Conservation (phyloP, 2,797 vertebrate genomes). For the Rhadinocentrus ornatus region DNA sequence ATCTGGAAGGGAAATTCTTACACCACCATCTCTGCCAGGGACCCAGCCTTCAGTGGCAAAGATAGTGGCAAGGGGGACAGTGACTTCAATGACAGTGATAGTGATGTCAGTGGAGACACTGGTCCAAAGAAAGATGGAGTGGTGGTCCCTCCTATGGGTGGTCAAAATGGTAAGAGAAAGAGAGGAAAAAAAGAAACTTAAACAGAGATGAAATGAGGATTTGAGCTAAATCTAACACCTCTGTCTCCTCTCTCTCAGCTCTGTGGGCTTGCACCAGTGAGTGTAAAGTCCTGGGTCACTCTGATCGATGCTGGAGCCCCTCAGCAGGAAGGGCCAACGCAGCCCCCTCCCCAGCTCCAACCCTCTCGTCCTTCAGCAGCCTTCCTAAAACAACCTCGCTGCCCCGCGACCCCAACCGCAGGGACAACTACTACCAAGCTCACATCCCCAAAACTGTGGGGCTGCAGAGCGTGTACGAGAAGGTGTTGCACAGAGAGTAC, state of each 20-base stretch:
- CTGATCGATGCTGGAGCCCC: slow-evolving; percentile 97
- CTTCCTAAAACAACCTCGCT: slow-evolving; percentile 90
- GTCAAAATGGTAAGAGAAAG: slow-evolving; percentile 87
- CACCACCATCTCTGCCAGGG: slow-evolving; percentile 91
- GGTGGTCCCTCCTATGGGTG: slow-evolving; percentile 69
- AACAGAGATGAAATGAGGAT: background rate
- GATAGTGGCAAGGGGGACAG: slow-evolving; percentile 98
- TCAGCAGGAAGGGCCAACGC: slow-evolving; percentile 85
- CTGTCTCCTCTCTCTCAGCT: slow-evolving; percentile 71
- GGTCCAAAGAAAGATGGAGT: slow-evolving; percentile 90
- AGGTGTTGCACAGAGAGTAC: slow-evolving; percentile 92
- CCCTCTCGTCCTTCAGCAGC: slow-evolving; percentile 86
- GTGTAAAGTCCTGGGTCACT: slow-evolving; percentile 98
- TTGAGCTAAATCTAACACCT: background rate
- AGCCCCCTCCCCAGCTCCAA: slow-evolving; percentile 75
- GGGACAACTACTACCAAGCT: slow-evolving; percentile 94
- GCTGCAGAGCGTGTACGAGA: slow-evolving; percentile 96
- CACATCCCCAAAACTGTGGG: slow-evolving; percentile 94
- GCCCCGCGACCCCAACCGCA: slow-evolving; percentile 89
- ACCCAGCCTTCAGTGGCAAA: slow-evolving; percentile 95
- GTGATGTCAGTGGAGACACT: slow-evolving; percentile 91
- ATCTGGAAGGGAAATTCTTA: slow-evolving; percentile 97
- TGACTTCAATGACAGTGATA: slow-evolving; percentile 98
- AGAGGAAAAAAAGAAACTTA: background rate
- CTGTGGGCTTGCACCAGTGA: slow-evolving; percentile 97